Conservation (phyloP, 2,888 invertebrate species). For the Baccha elongata region DNA sequence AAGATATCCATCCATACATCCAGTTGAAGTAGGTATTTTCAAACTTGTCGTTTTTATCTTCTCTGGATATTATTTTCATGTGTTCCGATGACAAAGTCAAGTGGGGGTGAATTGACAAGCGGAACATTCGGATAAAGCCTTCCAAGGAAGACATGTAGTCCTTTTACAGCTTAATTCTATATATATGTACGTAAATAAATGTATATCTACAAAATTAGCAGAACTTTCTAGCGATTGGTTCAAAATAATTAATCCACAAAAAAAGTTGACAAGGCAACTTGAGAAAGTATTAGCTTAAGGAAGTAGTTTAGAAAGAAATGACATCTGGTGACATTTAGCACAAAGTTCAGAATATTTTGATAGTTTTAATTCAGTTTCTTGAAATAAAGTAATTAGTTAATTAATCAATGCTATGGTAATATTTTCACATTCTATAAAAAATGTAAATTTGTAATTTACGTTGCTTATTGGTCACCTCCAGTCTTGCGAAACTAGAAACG, state of each 20-base stretch:
- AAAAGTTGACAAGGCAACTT: conserved; percentile 28
- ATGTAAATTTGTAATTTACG: too few species aligned
- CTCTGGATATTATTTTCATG: conserved; percentile 36
- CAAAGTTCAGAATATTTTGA: conserved; percentile 22
- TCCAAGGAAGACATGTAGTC: conserved; percentile 25
- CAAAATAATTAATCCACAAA: conserved; percentile 41
- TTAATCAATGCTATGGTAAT: too few species aligned
- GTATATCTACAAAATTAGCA: conserved; percentile 21
- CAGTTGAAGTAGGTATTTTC: conserved; percentile 13
- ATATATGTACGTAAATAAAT: too few species aligned
- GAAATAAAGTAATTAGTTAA: conserved; percentile 13
- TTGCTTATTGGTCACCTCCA: too few species aligned
- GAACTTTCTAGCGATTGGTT: conserved; percentile 31
- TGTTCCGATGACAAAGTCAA: conserved; percentile 35
- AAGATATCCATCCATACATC: too few species aligned
- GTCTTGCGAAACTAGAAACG: too few species aligned
- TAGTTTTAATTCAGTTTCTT: conserved; percentile 20
- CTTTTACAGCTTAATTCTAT: conserved; percentile 6
- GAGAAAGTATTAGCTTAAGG: not conserved
- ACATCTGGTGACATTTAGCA: conserved; percentile 29
- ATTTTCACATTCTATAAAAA: too few species aligned
- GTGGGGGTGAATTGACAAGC: conserved; percentile 40
- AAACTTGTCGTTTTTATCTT: conserved; percentile 41
- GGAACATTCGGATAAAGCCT: conserved; percentile 44
- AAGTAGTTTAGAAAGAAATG: conserved; percentile 4